Evolutionary conservation across 2,888 invertebrate genomes (phyloP).

Genomic region (Phania funesta): DNA sequence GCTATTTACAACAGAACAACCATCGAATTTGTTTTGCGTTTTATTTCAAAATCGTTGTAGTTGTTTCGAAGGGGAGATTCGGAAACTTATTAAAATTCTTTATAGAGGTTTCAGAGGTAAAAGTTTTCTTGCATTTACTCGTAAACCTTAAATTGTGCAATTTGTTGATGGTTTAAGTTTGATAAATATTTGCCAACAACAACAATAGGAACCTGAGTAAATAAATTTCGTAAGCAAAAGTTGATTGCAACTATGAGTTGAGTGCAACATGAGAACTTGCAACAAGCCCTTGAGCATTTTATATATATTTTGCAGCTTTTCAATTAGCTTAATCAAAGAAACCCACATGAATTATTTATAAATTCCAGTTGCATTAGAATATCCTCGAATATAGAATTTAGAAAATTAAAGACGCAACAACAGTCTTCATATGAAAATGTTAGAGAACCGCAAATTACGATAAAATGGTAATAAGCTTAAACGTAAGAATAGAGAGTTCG

Average conservation of each 20-base stretch:
- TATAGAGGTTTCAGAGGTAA: neutral
- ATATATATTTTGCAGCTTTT: neutral
- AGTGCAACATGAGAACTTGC: neutral
- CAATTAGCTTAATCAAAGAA: neutral
- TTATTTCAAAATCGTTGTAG: neutral
- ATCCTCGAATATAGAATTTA: neutral
- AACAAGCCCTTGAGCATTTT: neutral
- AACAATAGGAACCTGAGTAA: neutral
- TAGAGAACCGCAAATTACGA: too few species aligned
- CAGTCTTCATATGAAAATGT: too few species aligned
- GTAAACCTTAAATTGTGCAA: conserved; percentile 19
- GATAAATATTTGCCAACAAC: conserved; percentile 10
- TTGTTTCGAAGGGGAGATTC: neutral
- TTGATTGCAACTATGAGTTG: neutral
- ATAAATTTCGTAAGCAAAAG: neutral
- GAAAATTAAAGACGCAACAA: neutral
- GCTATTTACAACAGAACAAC: neutral
- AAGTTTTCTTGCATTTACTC: conserved; percentile 17
- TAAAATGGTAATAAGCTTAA: too few species aligned
- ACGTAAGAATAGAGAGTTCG: too few species aligned
- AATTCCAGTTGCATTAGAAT: neutral
- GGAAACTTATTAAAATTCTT: conserved; percentile 11
- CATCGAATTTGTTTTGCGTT: neutral
- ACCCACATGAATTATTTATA: neutral
- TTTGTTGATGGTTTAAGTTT: conserved; percentile 22